A percentile compares a stretch with the other conserved stretches of the same genome.
phyloP scores from a whole-genome alignment of 2,888 invertebrate genomes.

The Geophilus truncorum region DNA sequence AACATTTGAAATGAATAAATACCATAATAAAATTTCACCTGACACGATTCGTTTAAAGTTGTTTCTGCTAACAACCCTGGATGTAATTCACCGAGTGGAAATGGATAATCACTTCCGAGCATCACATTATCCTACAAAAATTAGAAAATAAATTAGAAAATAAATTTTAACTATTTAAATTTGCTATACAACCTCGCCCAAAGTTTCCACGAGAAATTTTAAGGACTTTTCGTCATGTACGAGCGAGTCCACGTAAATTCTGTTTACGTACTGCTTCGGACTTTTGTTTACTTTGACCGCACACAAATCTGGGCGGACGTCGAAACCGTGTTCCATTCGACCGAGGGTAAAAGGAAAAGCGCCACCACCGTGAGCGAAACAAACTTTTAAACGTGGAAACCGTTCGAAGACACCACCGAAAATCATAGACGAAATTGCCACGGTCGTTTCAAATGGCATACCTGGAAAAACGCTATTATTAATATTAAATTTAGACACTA shows the following conservation, averaged over 20 bases:
- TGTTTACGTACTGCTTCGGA: conserved; percentile 50
- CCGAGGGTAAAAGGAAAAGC: conserved; percentile 55
- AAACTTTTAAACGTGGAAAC: conserved; percentile 47
- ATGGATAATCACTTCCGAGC: conserved; percentile 57
- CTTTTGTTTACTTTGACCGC: conserved; percentile 49
- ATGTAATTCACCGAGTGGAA: conserved; percentile 54
- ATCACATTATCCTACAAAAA: conserved; percentile 51
- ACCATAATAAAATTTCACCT: conserved; percentile 29
- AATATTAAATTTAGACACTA: too few relatives aligned
- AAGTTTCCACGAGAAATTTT: conserved; percentile 50
- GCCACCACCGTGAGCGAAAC: conserved; percentile 56
- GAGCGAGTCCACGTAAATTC: conserved; percentile 53
- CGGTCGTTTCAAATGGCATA: conserved; percentile 57
- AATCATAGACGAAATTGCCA: conserved; percentile 53
- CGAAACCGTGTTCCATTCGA: conserved; percentile 52
- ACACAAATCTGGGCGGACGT: conserved; percentile 55
- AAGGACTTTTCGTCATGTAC: conserved; percentile 53
- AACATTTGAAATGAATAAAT: neutral
- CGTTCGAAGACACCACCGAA: conserved; percentile 55
- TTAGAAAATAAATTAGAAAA: neutral
- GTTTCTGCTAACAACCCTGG: conserved; percentile 51
- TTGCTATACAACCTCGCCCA: conserved; percentile 52
- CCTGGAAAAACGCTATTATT: too few relatives aligned
- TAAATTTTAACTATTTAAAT: neutral
- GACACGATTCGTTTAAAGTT: conserved; percentile 41